These are phyloP conservation scores for Cosmopolites sordidus DNA, from an alignment of 2,888 invertebrate species.

Conservation along the genomic window DNA sequence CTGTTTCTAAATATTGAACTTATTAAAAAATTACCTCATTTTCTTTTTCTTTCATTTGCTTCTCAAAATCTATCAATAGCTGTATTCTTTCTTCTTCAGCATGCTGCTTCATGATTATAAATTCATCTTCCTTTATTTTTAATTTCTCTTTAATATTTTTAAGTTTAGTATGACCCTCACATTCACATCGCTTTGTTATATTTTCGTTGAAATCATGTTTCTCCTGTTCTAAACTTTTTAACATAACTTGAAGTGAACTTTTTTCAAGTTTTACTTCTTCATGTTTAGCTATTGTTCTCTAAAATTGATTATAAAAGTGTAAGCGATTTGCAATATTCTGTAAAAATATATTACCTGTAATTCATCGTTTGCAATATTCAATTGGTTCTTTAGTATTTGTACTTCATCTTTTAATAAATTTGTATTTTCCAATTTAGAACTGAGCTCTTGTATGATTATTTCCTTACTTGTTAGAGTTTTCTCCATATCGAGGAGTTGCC, in stretches of 20 bases:
- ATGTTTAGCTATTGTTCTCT: background rate
- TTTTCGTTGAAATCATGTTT: background rate
- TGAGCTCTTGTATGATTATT: background rate
- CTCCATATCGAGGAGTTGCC: background rate
- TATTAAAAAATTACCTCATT: too few species aligned
- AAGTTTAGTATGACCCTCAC: background rate
- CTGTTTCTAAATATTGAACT: too few species aligned
- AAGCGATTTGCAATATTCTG: too few species aligned
- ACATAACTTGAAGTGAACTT: background rate
- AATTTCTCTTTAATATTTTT: background rate
- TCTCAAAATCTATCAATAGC: background rate
- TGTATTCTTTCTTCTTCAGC: background rate
- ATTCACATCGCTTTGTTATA: background rate
- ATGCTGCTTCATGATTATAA: background rate
- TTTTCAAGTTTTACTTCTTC: background rate
- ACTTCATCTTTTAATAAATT: slow-evolving; percentile 1
- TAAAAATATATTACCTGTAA: slow-evolving; percentile 3
- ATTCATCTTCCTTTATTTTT: background rate
- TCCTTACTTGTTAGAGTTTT: background rate
- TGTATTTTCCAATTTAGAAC: background rate
- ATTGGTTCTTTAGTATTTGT: background rate
- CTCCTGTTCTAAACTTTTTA: background rate
- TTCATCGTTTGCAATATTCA: background rate
- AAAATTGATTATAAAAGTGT: too few species aligned
- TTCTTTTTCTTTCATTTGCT: background rate